Base-by-base conservation (phyloP, 2,888 invertebrate species). In the Pristionchus maxplancki region DNA sequence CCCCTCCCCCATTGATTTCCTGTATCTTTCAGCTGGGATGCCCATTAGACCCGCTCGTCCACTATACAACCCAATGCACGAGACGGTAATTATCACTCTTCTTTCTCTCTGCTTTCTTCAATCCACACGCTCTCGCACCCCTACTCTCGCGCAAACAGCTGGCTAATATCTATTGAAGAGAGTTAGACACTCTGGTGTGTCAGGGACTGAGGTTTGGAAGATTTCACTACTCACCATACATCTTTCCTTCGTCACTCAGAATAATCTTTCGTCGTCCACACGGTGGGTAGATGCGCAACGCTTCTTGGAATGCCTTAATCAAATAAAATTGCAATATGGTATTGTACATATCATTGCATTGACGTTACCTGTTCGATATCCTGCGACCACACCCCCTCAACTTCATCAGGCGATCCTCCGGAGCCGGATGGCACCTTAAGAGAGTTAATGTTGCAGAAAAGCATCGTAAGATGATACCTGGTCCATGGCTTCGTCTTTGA, bases 241-340 rank as follows among this genome's bases (percentile, higher is more conserved):
- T 99, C 97, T 99, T 99, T 95, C 99, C 99, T 96, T 99, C 99
- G 96, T 99, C 99, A 94, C 98, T 98, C 94, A 99, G 97, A 95
- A 99, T 99, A 95, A 99, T 99, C 96, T 99, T 99, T 95, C 99
- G 96, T 94, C 99, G 96, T 92, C 99, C 99, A 96, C 99, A 99
- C 91, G 99, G 99, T 90, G 99, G 99, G 96, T 99, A 99, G 95
- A 99, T 99, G 95, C 98, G 98, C 95, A 99, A 96, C 92, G 99
- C 99, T 96, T 99, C 99, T 96, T 99, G 99, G 96, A 99, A 99
- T 3, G 94, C 94, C 89, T 90, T 83, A 74, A 50, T 44, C 13
- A 31, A 37, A 3, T 17, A n/a, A 64, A 20, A 20, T 17, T 48
- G 37, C 28, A 17, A 5, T n/a, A 31, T 31, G 17, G 31, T 50